Evolutionary conservation across 2,797 vertebrate species (phyloP).

Genomic region (Holocentrus rufus): DNA sequence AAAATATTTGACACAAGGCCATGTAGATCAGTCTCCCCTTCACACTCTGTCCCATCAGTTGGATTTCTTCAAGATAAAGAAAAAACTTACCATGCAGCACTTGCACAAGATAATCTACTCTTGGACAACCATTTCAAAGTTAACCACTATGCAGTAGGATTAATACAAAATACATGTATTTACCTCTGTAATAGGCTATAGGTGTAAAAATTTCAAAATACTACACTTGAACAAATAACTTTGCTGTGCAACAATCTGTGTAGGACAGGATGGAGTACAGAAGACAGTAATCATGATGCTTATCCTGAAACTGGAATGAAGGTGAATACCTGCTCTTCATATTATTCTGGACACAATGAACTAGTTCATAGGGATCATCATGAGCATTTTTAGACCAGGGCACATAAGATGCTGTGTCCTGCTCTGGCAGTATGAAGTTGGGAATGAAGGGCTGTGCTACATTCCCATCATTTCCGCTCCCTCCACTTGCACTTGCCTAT

Average conservation of each 20-base stretch:
- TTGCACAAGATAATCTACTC: neutral
- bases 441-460: conserved; percentile 74
- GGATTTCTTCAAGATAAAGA: conserved; percentile 80
- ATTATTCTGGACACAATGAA: conserved; percentile 76
- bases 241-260: neutral
- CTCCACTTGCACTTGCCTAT: conserved; percentile 59
- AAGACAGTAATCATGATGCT: neutral
- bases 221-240: neutral
- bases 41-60: conserved; percentile 83
- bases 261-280: neutral
- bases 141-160: too few species aligned
- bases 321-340: conserved; percentile 82
- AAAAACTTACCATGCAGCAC: neutral
- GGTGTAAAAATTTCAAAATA: too few species aligned
- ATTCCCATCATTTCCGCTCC: conserved; percentile 78
- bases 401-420: conserved; percentile 66
- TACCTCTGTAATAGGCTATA: too few species aligned
- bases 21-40: conserved; percentile 90
- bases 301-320: conserved; percentile 4
- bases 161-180: too few species aligned
- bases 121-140: neutral
- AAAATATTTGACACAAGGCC: conserved; percentile 93
- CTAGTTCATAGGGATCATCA: conserved; percentile 81
- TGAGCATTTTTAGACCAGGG: conserved; percentile 82
- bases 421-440: conserved; percentile 71